Base-by-base conservation (phyloP, 2,888 invertebrate species). In the Calameuta filiformis region DNA sequence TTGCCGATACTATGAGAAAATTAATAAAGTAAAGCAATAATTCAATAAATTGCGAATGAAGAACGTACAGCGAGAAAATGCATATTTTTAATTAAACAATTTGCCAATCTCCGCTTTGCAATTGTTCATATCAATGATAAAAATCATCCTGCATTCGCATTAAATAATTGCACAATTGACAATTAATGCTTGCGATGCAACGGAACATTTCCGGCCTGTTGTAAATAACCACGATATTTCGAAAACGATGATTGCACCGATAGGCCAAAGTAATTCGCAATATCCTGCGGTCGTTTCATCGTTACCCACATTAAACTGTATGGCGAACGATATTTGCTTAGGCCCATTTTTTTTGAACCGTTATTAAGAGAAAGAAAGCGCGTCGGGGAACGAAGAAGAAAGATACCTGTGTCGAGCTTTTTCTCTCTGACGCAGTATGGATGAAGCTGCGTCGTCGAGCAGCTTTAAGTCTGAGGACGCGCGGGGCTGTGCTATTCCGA, bases 401-500 rank as follows among this genome's bases (percentile, higher is more conserved):
- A 56, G 2, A 56, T 56, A 56, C 23, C 56, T 15, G 56, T 23
- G 56, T 15, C 56, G 56, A 9, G 56, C 56, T 23, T 23, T 56
- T 56, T 0, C 9, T 23, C 23, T 56, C 2, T 23, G 56, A 23
- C 56, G 56, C 56, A 56, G 56, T 56, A 56, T 56, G 56, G 56
- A 56, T 56, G 9, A 56, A 56, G 9, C 6, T 23, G 23, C 56
- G 56, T 56, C 23, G 56, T 23, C 23, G 23, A 56, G 56, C 56
- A 56, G 56, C 56, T 56, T 56, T 56, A 56, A 56, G 56, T 56
- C 56, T 56, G 56, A 23, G 23, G 56, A 23, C 56, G 56, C 56
- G 56, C 56, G 56, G 71, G 34, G 71, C 30, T 23, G 71, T 9
- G 71, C 71, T 71, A 71, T 71, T 71, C 34, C 71, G 71, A 71